A percentile compares a stretch with the other conserved stretches of the same genome.
Conservation (phyloP, 2,113 vertebrate genomes). For the Elgaria multicarinata region DNA sequence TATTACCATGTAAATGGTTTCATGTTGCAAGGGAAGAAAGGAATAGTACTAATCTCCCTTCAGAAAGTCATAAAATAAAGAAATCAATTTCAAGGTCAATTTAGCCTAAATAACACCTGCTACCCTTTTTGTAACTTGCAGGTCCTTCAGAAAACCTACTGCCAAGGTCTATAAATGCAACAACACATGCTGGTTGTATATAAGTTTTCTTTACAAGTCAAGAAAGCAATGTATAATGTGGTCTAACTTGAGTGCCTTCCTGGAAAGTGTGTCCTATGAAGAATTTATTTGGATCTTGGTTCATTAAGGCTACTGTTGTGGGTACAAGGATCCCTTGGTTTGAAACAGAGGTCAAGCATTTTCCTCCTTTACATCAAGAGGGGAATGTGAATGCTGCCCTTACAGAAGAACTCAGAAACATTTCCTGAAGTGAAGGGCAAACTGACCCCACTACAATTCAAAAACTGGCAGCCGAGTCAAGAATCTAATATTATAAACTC, state of each 20-base stretch:
- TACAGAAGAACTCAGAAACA: neutral
- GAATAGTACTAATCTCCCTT: slow-evolving; percentile 81
- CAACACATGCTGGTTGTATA: slow-evolving; percentile 21
- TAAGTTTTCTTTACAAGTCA: slow-evolving; percentile 43
- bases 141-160: slow-evolving; percentile 60
- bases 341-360: neutral
- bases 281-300: neutral
- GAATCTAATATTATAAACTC: neutral
- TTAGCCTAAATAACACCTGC: slow-evolving; percentile 85
- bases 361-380: too few relatives aligned
- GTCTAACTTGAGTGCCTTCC: neutral
- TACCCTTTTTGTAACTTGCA: slow-evolving; percentile 73
- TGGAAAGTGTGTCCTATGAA: neutral
- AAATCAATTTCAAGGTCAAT: slow-evolving; percentile 91
- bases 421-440: neutral
- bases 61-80: slow-evolving; percentile 86
- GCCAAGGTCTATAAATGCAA: slow-evolving; percentile 63
- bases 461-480: neutral
- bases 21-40: slow-evolving; percentile 70
- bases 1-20: slow-evolving; percentile 85
- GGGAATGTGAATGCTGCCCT: neutral
- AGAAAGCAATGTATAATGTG: neutral
- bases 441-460: neutral
- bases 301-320: neutral
- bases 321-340: neutral